Evolutionary conservation across 2,888 invertebrate species (phyloP).

Genomic region (Hirtodrosophila histrioides): DNA sequence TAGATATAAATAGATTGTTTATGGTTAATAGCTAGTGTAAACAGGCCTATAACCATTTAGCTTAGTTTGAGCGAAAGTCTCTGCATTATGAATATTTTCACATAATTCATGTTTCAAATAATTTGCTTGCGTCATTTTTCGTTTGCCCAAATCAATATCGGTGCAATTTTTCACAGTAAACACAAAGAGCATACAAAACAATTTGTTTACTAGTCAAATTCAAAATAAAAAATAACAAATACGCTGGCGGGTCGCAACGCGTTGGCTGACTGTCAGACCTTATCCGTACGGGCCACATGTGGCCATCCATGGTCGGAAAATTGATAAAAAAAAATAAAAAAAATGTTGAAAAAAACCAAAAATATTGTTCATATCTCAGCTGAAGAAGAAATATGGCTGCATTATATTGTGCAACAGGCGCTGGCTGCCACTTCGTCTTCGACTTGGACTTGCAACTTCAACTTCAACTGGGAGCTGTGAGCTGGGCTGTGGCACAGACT

Average conservation of each 20-base stretch:
- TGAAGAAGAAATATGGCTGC: slow-evolving; percentile 67
- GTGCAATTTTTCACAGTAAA: slow-evolving; percentile 45
- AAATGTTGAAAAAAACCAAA: slow-evolving; percentile 21
- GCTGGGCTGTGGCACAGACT: slow-evolving; percentile 29
- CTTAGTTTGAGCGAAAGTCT: slow-evolving; percentile 26
- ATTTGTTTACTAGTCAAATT: slow-evolving; percentile 64
- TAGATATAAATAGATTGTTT: no score
- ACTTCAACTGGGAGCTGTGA: not conserved
- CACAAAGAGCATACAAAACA: slow-evolving; percentile 31
- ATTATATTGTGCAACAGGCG: slow-evolving; percentile 71
- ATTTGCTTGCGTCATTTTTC: slow-evolving; percentile 43
- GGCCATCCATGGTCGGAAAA: slow-evolving; percentile 42
- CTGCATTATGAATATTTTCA: slow-evolving; percentile 11
- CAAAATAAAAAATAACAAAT: slow-evolving; percentile 36
- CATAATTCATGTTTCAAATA: slow-evolving; percentile 32
- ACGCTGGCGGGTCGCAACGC: slow-evolving; percentile 36
- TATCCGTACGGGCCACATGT: slow-evolving; percentile 58
- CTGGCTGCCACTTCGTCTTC: slow-evolving; percentile 18
- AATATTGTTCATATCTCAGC: slow-evolving; percentile 33
- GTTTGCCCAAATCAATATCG: slow-evolving; percentile 32
- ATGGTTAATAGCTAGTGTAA: no score
- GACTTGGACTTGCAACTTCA: slow-evolving; percentile 3
- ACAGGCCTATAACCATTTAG: not conserved
- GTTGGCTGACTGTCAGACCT: slow-evolving; percentile 35
- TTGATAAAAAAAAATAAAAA: slow-evolving; percentile 38